Evolutionary conservation across 2,113 vertebrate genomes (phyloP).

Genomic region (Zosterops pallidus): DNA sequence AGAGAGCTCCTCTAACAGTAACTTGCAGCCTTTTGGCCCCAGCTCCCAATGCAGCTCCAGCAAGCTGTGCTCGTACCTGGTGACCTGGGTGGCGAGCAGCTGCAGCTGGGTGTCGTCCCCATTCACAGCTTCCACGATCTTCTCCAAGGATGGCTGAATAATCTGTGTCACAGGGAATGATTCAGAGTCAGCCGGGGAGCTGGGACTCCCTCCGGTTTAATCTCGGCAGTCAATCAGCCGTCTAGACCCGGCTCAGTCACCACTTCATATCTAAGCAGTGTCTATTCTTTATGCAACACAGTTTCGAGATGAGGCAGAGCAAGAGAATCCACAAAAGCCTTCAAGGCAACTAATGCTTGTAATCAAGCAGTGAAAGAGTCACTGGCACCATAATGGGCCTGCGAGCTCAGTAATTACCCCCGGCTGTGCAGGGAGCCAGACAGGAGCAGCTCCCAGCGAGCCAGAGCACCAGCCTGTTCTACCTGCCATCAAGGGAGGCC

Average conservation of each 20-base stretch:
- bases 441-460: neutral
- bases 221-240: neutral
- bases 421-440: neutral
- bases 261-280: slow-evolving; percentile 16
- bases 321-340: slow-evolving; percentile 50
- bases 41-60: neutral
- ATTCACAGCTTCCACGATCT: slow-evolving; percentile 79
- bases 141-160: slow-evolving; percentile 58
- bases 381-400: neutral
- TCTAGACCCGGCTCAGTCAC: slow-evolving; percentile 46
- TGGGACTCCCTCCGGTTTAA: neutral
- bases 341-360: neutral
- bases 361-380: slow-evolving; percentile 17
- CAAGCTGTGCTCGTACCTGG: slow-evolving; percentile 74
- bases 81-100: slow-evolving; percentile 81
- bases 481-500: neutral
- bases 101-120: slow-evolving; percentile 64
- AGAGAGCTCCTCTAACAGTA: neutral
- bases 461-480: slow-evolving; percentile 24
- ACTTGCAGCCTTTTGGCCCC: neutral
- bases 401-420: neutral
- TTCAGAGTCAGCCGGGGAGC: neutral
- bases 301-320: slow-evolving; percentile 45
- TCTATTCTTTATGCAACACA: slow-evolving; percentile 19
- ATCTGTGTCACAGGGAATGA: slow-evolving; percentile 68